Percentiles rank a stretch among this genome's conserved stretches.
Evolutionary conservation across 2,797 vertebrate species (phyloP).

Genomic region (Coendou prehensilis): DNA sequence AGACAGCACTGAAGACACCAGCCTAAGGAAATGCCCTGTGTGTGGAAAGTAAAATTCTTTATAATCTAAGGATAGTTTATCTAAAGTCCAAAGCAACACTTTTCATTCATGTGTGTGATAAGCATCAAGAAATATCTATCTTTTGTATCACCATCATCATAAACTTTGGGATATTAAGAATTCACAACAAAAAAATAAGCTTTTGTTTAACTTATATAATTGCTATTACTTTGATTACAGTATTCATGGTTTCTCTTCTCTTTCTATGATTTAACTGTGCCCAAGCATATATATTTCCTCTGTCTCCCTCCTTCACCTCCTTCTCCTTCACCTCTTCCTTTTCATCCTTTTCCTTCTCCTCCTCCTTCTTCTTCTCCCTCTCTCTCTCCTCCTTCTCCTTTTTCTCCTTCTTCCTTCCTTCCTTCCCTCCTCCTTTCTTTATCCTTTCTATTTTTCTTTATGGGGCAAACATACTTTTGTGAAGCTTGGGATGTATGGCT

Average conservation of each 20-base stretch:
- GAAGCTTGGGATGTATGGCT: neutral
- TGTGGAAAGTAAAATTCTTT: conserved; percentile 22
- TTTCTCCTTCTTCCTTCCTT: accelerated
- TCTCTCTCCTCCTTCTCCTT: accelerated
- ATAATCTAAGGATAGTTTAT: neutral
- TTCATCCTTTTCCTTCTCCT: neutral
- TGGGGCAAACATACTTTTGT: neutral
- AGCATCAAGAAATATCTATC: conserved; percentile 19
- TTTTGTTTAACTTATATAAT: conserved; percentile 13
- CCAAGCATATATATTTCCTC: neutral
- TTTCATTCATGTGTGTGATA: neutral
- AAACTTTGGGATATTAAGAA: conserved; percentile 9
- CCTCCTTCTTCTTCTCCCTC: accelerated
- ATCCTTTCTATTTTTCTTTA: neutral
- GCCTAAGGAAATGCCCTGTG: neutral
- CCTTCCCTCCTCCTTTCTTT: accelerated
- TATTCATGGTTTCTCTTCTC: neutral
- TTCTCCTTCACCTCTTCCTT: neutral
- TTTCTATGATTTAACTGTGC: neutral
- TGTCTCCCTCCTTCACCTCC: neutral
- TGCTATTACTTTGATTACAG: neutral
- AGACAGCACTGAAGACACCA: neutral
- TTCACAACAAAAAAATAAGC: conserved; percentile 14
- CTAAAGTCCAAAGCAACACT: neutral
- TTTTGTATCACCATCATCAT: neutral